Evolutionary conservation across 1,140 invertebrate genomes (phyloP), one percentile per base, ranked within the genome.

Genomic region (Drosophila sulfurigaster): DNA sequence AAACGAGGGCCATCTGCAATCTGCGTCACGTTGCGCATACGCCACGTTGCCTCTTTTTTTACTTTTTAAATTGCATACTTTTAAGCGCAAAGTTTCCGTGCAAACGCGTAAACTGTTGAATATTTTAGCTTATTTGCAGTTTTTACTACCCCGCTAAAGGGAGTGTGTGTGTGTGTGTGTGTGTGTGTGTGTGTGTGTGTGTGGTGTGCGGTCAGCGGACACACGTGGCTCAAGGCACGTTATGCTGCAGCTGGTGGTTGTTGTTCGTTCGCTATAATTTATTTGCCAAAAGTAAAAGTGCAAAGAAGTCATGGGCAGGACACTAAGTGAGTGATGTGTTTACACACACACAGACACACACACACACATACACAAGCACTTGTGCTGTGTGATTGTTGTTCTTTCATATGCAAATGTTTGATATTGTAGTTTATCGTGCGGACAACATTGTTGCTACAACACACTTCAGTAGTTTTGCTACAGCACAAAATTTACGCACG

Each of bases 91-190:
- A 20, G 15, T n/a, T 52, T 45, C 15, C 59, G 28, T 67, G 48
- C 16, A 67, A 58, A 13, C 35, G 52, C 79, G 57, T 20, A 48
- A 76, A 72, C 73, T 80, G 74, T 80, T 88, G 77, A 87, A 88
- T 87, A 75, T 88, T 87, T 70, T n/a, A 82, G 54, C 59, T 66
- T 75, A 66, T 83, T 88, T 82, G 45, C 77, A 64, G 60, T 65
- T 75, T 78, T 66, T 71, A 70, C 41, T 64, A 49, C 5, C 25
- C 0, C 3, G 51, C 20, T n/a, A 16, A 5, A 16, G 13, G 3
- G n/a, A 45, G 51, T 56, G 48, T 46, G 56, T 30, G 45, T 35
- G 38, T 45, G 43, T 13, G 13, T 51, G 8, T 5, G 5, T 43
- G 58, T 48, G 43, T 52, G 45, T 49, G 48, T 35, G 45, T 15